Percentiles rank a stretch among this genome's conserved stretches.
These are phyloP conservation scores for Andricus quercusramuli DNA, from an alignment of 2,888 invertebrate genomes.

Conservation along the genomic window DNA sequence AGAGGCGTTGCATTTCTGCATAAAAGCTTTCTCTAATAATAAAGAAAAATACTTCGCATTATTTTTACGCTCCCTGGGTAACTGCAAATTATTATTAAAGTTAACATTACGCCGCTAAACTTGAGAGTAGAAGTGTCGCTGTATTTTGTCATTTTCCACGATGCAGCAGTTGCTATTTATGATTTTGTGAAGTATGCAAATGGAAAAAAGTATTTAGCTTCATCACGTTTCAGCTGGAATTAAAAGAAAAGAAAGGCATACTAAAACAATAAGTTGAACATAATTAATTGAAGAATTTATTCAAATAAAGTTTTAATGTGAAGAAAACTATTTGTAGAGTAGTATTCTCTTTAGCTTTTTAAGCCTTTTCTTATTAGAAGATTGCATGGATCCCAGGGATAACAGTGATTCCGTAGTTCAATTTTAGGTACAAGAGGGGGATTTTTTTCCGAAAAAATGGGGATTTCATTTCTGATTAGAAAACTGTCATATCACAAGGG, in stretches of 20 bases:
- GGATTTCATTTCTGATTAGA: no score
- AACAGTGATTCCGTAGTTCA: no score
- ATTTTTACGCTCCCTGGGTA: constrained; percentile 30
- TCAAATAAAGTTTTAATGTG: background rate
- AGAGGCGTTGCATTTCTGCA: constrained; percentile 21
- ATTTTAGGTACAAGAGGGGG: no score
- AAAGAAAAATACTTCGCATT: constrained; percentile 30
- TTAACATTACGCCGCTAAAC: constrained; percentile 15
- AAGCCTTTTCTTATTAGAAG: background rate
- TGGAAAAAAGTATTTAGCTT: background rate
- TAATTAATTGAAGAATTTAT: background rate
- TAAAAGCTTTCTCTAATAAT: constrained; percentile 38
- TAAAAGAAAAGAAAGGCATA: background rate
- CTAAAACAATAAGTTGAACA: no score
- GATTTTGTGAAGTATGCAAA: background rate
- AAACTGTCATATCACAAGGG: no score
- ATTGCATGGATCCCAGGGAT: background rate
- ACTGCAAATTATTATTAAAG: constrained; percentile 39
- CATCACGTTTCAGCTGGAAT: background rate
- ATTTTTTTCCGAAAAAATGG: no score
- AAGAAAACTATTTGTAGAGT: background rate
- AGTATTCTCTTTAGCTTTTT: background rate
- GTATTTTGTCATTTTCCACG: background rate
- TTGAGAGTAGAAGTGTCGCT: constrained; percentile 24
- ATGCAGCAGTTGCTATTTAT: constrained; percentile 15